phyloP scores from a whole-genome alignment of 2,797 vertebrate genomes.

The Oryzias sinensis region DNA sequence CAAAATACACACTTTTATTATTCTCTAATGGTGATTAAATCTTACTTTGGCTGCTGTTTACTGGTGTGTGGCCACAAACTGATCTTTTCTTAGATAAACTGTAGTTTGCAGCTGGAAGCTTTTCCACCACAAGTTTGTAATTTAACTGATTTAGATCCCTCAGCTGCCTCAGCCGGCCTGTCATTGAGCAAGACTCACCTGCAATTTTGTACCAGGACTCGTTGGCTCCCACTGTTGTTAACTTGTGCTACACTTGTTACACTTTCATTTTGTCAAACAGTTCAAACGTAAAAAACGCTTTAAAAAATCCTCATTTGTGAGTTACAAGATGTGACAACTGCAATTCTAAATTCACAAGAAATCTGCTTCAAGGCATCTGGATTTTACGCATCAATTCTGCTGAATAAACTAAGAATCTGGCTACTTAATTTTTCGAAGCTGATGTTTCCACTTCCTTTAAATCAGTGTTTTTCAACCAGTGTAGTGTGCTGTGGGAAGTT shows the following conservation, averaged over 20 bases:
- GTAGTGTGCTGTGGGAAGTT: too few relatives aligned
- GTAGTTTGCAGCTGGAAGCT: constrained; percentile 4
- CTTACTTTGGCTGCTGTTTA: background rate
- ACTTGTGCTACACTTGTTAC: constrained; percentile 19
- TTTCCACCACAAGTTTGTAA: constrained; percentile 17
- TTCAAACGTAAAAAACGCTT: too few relatives aligned
- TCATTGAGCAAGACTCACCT: constrained; percentile 36
- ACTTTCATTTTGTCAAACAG: too few relatives aligned
- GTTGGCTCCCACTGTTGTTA: constrained; percentile 4
- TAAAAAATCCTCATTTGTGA: too few relatives aligned
- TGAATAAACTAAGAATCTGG: too few relatives aligned
- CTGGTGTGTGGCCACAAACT: background rate
- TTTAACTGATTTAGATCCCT: constrained; percentile 10
- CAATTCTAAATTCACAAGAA: too few relatives aligned
- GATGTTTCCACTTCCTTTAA: too few relatives aligned
- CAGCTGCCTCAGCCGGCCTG: constrained; percentile 19
- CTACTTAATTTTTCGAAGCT: too few relatives aligned
- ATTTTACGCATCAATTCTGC: too few relatives aligned
- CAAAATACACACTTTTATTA: background rate
- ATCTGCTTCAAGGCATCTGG: too few relatives aligned
- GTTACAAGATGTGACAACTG: too few relatives aligned
- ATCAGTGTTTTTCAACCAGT: too few relatives aligned
- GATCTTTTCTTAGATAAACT: background rate
- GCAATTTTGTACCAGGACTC: constrained; percentile 29
- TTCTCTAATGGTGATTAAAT: background rate